Evolutionary conservation across 1,140 invertebrate genomes (phyloP), one percentile per base, ranked within the genome.

Genomic region (Neodiprion fabricii): DNA sequence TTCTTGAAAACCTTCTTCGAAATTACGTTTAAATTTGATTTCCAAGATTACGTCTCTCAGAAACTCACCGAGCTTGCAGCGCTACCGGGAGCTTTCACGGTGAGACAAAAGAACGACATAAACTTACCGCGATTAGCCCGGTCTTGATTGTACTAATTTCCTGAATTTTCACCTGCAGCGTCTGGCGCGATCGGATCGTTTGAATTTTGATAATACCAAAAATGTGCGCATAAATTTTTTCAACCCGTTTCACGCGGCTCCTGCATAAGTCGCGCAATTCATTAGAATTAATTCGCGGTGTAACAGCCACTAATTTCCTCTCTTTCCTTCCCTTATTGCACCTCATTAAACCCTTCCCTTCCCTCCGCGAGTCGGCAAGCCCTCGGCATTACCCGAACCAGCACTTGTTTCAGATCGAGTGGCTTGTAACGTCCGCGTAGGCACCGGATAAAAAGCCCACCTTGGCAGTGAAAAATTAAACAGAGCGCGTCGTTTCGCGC

Each of bases 401-500:
- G n/a, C 53, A 12, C 53, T 61, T 61, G 53, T 61, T 61, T 17
- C 53, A 61, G 53, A 61, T 61, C n/a, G 53, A 61, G 53, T 17
- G 53, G 53, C n/a, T 61, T 17, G 53, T 61, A 17, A 9, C n/a
- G n/a, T 9, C n/a, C 2, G 28, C 11, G 53, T 61, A 9, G n/a
- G 28, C n/a, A 8, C 53, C n/a, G 53, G 53, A 17, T 61, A 61
- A 61, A 17, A 61, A 61, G 5, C n/a, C 53, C 9, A 61, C 53
- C 53, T 9, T 61, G 53, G n/a, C 53, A 61, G 53, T 61, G 53
- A 61, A 61, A 61, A 61, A 61, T 61, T 12, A 61, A 61, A 61
- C 11, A 61, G 11, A 61, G n/a, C n/a, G n/a, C 28, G 28, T 40
- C 28, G 28, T 40, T 40, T 40, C 28, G 28, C 28, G 28, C 28